These are phyloP conservation scores for Struthio camelus DNA, from an alignment of 2,113 vertebrate species.

Conservation along the genomic window DNA sequence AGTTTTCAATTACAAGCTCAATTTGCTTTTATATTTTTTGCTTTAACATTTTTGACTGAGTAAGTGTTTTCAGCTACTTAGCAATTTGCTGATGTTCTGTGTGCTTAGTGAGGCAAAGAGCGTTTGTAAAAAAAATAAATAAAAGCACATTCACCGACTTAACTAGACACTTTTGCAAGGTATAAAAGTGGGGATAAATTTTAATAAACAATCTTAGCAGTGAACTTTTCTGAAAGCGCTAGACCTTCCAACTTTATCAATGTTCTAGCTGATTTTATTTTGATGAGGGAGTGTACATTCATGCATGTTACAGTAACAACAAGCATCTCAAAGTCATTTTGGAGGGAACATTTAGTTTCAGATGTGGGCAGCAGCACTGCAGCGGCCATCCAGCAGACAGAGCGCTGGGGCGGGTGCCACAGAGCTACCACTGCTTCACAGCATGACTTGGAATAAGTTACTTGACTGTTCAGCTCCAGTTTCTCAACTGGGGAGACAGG, in stretches of 20 bases:
- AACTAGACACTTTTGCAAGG: neutral
- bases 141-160: neutral
- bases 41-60: neutral
- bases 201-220: neutral
- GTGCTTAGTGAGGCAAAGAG: neutral
- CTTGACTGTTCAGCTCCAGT: neutral
- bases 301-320: accelerated
- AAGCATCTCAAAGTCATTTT: accelerated
- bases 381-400: neutral
- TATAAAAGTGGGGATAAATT: neutral
- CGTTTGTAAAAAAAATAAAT: neutral
- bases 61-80: neutral
- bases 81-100: neutral
- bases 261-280: neutral
- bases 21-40: neutral
- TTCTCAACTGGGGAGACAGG: conserved; percentile 20
- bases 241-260: neutral
- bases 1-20: neutral
- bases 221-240: neutral
- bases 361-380: neutral
- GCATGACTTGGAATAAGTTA: neutral
- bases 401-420: neutral
- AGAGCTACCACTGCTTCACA: neutral
- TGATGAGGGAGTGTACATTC: accelerated
- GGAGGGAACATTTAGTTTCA: neutral